Base-by-base conservation (phyloP, 37 sponge, comb jelly and placozoan species). In the Haliclona indistincta region DNA sequence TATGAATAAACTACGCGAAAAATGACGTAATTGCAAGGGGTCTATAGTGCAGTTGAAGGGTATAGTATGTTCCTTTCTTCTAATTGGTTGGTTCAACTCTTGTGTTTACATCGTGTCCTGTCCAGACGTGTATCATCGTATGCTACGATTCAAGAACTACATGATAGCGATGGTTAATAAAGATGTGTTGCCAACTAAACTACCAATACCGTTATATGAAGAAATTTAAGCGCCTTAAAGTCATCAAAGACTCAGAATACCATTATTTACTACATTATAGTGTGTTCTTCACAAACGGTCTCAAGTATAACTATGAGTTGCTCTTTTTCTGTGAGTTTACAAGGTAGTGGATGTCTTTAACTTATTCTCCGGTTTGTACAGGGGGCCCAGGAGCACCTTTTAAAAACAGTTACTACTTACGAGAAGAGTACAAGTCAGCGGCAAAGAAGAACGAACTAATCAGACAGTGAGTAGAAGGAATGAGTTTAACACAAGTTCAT, bases 121-220 rank as follows among this genome's bases (percentile, higher is more conserved):
- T 62, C 22, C 68, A 85, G 98, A 98, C 74, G 78, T 98, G n/a
- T 87, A 90, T 32, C 88, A 98, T 56, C 86, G 99, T 0, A 98
- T 95, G 30, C 61, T 95, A 54, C 71, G 99, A 6, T 86, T 81
- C 54, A 83, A 76, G 37, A 98, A 98, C 89, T 98, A 88, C 76
- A 45, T 88, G 70, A 79, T 98, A 0, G 95, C 99, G 29, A 82
- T 98, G 93, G 72, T 94, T 4, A 98, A 98, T 75, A 95, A 92
- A 61, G 64, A 54, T 0, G 67, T 95, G 25, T 74, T 98, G 2
- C 91, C 92, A 26, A 82, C 76, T 63, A 81, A 81, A 53, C 70
- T 91, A 38, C 28, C 67, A 6, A 25, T 98, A 29, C 99, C 99
- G 0, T 68, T 98, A 29, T 70, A 81, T 56, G 99, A 95, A 87